Conservation (phyloP, 2,113 vertebrate species). For the Hemibagrus wyckioides region DNA sequence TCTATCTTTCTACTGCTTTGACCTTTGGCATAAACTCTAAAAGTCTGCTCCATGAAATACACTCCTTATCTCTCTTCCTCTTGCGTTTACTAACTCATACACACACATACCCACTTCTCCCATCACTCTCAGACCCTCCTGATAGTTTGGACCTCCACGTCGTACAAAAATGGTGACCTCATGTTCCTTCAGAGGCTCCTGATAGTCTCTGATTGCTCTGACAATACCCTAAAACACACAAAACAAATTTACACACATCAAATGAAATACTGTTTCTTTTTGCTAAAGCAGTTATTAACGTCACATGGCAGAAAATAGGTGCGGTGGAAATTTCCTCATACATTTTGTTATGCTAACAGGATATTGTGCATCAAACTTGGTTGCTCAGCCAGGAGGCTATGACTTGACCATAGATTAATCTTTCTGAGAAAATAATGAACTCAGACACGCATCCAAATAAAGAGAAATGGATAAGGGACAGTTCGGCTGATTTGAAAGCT, state of each 20-base stretch:
- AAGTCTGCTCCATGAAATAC: background rate
- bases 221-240: constrained; percentile 85
- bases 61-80: background rate
- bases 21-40: background rate
- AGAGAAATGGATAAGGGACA: background rate
- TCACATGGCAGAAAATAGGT: background rate
- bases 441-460: background rate
- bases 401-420: background rate
- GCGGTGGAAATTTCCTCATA: no score
- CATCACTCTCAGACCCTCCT: constrained; percentile 96
- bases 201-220: constrained; percentile 90
- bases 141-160: constrained; percentile 96
- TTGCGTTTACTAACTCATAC: background rate
- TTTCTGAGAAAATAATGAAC: background rate
- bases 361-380: background rate
- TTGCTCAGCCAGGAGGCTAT: background rate
- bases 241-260: constrained; percentile 15
- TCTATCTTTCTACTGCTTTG: background rate
- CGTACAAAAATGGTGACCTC: constrained; percentile 95
- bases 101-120: constrained; percentile 92
- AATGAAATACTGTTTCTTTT: background rate
- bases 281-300: background rate
- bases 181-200: constrained; percentile 91
- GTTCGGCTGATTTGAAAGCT: background rate
- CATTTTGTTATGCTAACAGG: background rate